Evolutionary conservation across 1,140 invertebrate genomes (phyloP).

Genomic region (Trichonephila clavipes): DNA sequence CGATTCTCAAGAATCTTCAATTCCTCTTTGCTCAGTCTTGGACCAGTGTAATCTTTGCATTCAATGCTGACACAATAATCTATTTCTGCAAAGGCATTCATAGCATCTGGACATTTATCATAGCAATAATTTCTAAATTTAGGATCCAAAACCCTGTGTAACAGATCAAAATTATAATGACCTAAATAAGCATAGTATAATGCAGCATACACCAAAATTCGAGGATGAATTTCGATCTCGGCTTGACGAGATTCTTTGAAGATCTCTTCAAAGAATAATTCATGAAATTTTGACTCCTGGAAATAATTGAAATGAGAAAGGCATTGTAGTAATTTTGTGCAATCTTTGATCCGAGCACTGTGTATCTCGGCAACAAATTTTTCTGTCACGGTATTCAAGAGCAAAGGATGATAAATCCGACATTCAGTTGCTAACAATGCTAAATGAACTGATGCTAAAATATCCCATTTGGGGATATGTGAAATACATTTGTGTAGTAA

Average conservation of each 20-base stretch:
- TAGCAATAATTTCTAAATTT: constrained; percentile 1
- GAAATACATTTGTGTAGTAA: constrained; percentile 21
- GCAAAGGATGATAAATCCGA: constrained; percentile 52
- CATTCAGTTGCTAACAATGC: constrained; percentile 37
- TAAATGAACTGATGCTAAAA: constrained; percentile 39
- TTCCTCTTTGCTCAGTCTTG: background rate
- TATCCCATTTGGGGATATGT: constrained; percentile 23
- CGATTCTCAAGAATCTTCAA: background rate
- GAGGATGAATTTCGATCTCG: constrained; percentile 41
- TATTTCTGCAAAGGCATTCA: constrained; percentile 21
- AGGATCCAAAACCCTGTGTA: background rate
- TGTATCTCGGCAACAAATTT: background rate
- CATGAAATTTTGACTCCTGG: constrained; percentile 19
- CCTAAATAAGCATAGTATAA: constrained; percentile 58
- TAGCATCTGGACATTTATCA: background rate
- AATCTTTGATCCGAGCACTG: constrained; percentile 62
- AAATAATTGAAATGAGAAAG: constrained; percentile 38
- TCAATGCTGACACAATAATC: constrained; percentile 59
- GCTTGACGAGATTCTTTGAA: background rate
- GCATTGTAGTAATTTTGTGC: constrained; percentile 43
- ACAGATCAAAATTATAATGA: constrained; percentile 21
- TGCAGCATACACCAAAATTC: background rate
- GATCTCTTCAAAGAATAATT: constrained; percentile 16
- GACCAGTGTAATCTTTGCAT: constrained; percentile 47
- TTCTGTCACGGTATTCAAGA: constrained; percentile 38